These are phyloP conservation scores for Epinotia brunnichana DNA, from an alignment of 2,888 invertebrate genomes.

Conservation along the genomic window DNA sequence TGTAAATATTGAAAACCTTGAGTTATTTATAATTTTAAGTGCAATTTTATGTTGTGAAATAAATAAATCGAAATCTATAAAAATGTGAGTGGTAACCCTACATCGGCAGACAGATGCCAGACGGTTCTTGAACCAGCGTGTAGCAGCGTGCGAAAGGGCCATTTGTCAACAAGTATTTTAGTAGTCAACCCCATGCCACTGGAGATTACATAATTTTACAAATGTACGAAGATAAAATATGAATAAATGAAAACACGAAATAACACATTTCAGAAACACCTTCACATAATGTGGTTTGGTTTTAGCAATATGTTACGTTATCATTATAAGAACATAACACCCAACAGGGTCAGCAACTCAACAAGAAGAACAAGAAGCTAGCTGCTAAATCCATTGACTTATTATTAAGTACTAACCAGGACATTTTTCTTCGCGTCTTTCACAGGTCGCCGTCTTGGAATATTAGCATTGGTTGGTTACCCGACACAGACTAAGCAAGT, in stretches of 20 bases:
- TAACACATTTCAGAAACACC: not conserved
- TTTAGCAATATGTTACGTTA: not conserved
- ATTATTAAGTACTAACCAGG: too few species aligned
- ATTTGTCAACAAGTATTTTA: slow-evolving; percentile 16
- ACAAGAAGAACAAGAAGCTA: not conserved
- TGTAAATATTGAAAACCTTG: not conserved
- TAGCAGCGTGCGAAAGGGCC: slow-evolving; percentile 21
- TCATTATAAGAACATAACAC: not conserved
- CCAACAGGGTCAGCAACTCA: not conserved
- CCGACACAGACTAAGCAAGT: too few species aligned
- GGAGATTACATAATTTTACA: slow-evolving; percentile 16
- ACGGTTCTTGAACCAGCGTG: slow-evolving; percentile 18
- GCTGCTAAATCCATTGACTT: too few species aligned
- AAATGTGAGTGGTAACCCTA: slow-evolving; percentile 5
- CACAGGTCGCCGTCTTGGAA: too few species aligned
- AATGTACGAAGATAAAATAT: slow-evolving; percentile 15
- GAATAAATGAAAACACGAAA: not conserved
- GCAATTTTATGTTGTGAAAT: too few species aligned
- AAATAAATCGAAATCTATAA: too few species aligned
- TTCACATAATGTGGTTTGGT: not conserved
- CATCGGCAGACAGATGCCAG: slow-evolving; percentile 13
- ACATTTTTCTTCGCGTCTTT: too few species aligned
- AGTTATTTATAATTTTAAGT: too few species aligned
- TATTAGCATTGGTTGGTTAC: too few species aligned
- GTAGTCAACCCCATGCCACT: slow-evolving; percentile 21